A percentile compares a stretch with the other conserved stretches of the same genome.
Evolutionary conservation across 2,113 vertebrate species (phyloP).

Genomic region (Nicator chloris): DNA sequence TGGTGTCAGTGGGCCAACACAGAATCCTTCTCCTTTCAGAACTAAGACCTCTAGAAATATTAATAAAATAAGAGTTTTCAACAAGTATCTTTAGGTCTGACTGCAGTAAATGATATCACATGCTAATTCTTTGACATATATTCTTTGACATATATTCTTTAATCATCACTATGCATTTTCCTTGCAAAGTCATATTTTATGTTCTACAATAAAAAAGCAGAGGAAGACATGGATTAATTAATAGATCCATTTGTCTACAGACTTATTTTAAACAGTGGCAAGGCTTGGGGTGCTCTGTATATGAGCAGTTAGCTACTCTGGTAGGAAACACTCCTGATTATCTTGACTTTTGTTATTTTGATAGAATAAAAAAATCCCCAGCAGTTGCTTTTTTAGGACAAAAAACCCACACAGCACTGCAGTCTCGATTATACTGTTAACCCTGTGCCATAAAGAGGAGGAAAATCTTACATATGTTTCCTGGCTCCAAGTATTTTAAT

Average conservation of each 20-base stretch:
- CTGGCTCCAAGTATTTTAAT: constrained; percentile 65
- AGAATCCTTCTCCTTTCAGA: background rate
- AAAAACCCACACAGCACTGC: background rate
- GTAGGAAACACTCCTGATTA: constrained; percentile 19
- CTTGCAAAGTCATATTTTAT: background rate
- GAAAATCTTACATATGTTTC: constrained; percentile 58
- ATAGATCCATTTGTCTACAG: background rate
- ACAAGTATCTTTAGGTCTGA: background rate
- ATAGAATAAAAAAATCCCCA: constrained; percentile 32
- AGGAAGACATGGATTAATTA: background rate
- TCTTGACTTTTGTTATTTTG: constrained; percentile 43
- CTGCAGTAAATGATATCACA: background rate
- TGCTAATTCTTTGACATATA: background rate
- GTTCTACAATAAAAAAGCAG: background rate
- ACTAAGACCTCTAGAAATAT: background rate
- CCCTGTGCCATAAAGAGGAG: constrained; percentile 48
- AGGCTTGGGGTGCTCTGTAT: background rate
- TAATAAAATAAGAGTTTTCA: background rate
- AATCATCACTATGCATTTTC: background rate
- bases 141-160: background rate
- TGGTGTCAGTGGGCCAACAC: background rate
- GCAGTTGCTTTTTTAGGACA: constrained; percentile 58
- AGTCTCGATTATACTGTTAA: constrained; percentile 59
- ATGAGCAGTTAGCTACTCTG: constrained; percentile 33
- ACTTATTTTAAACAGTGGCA: constrained; percentile 42